phyloP scores from a whole-genome alignment of 2,113 vertebrate species.

The Pterocles orientalis region DNA sequence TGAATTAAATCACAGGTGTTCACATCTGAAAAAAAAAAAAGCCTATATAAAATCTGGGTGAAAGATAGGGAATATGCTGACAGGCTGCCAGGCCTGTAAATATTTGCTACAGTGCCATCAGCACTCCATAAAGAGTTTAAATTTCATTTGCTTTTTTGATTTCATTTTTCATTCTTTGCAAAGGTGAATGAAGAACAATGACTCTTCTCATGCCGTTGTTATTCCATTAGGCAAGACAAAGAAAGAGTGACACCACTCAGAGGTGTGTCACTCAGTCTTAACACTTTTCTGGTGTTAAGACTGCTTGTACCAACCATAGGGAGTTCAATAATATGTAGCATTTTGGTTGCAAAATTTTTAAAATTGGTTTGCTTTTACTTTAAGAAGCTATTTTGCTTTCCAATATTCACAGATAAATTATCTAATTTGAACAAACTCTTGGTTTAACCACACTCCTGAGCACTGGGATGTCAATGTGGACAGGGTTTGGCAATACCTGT shows the following conservation, averaged over 20 bases:
- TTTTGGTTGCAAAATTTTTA: not conserved
- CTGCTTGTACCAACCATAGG: not conserved
- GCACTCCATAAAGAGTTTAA: not conserved
- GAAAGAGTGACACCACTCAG: not conserved
- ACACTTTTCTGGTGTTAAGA: not conserved
- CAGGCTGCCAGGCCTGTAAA: not conserved
- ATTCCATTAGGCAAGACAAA: no score
- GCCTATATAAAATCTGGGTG: not conserved
- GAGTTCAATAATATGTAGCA: not conserved
- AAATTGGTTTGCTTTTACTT: not conserved
- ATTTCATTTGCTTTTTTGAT: not conserved
- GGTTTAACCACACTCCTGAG: not conserved
- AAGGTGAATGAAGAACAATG: not conserved
- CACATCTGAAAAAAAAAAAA: rapidly evolving
- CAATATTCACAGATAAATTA: not conserved
- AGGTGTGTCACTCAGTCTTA: no score
- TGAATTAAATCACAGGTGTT: not conserved
- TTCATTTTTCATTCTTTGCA: not conserved
- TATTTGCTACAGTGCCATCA: not conserved
- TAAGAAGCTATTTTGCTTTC: not conserved
- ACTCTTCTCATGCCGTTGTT: no score
- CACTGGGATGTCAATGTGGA: not conserved
- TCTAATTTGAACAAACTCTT: not conserved
- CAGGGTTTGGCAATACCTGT: not conserved
- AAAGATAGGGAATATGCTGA: not conserved